Evolutionary conservation across 2,888 invertebrate genomes (phyloP).

Genomic region (Salticus scenicus): DNA sequence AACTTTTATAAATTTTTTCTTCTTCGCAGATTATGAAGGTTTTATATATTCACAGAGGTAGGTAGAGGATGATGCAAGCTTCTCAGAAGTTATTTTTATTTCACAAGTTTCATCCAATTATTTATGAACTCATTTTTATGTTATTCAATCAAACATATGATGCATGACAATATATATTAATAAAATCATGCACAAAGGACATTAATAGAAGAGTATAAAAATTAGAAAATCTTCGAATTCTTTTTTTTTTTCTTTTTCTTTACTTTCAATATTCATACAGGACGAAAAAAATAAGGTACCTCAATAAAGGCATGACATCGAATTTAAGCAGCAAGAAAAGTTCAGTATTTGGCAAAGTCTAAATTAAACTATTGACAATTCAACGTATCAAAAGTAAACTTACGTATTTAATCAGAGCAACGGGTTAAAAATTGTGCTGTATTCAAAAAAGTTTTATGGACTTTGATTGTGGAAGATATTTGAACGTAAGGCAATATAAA

Average conservation of each 20-base stretch:
- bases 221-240: slow-evolving; percentile 2
- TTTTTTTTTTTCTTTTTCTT: too few relatives aligned
- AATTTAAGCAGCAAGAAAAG: neutral
- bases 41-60: too few relatives aligned
- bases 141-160: too few relatives aligned
- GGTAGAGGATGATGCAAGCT: too few relatives aligned
- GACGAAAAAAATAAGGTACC: neutral
- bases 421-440: slow-evolving; percentile 62
- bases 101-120: too few relatives aligned
- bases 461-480: slow-evolving; percentile 59
- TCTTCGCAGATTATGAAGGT: too few relatives aligned
- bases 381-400: slow-evolving; percentile 35
- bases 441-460: slow-evolving; percentile 28
- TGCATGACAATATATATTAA: too few relatives aligned
- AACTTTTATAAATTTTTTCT: too few relatives aligned
- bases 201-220: slow-evolving; percentile 3
- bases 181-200: neutral
- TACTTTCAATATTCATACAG: neutral
- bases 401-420: slow-evolving; percentile 37
- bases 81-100: too few relatives aligned
- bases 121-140: too few relatives aligned
- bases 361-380: neutral
- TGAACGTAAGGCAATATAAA: slow-evolving; percentile 47
- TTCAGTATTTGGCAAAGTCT: neutral
- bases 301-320: slow-evolving; percentile 9